Conservation (phyloP, 2,113 vertebrate species). For the Protomyctophum bolini region DNA sequence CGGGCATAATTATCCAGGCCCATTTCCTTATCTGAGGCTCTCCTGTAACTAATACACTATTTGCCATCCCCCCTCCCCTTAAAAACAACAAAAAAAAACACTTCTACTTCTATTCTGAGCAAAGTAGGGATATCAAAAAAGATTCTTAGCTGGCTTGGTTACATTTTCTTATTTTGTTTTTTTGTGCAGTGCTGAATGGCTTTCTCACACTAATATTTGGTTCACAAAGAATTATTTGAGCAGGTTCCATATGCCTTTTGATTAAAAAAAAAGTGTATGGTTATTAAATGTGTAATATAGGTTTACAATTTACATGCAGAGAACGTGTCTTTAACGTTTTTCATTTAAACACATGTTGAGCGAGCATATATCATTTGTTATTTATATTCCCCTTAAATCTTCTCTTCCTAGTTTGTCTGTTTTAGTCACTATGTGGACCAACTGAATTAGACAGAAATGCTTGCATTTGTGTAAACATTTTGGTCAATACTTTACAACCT, state of each 20-base stretch:
- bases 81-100: conserved; percentile 13
- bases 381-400: background rate
- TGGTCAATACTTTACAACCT: no score
- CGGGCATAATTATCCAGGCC: conserved; percentile 53
- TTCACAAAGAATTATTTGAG: conserved; percentile 43
- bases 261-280: background rate
- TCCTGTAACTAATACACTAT: conserved; percentile 52
- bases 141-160: conserved; percentile 38
- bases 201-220: conserved; percentile 37
- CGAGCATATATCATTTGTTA: background rate
- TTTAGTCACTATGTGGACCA: no score
- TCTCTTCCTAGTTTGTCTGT: no score
- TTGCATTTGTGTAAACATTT: no score
- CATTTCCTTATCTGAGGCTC: conserved; percentile 68
- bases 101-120: conserved; percentile 47
- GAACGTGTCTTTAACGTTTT: no score
- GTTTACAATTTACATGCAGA: no score
- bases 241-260: conserved; percentile 21
- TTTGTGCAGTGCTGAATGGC: conserved; percentile 39
- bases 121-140: conserved; percentile 33
- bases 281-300: background rate
- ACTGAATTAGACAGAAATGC: no score
- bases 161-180: conserved; percentile 54
- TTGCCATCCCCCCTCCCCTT: conserved; percentile 42
- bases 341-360: no score